Conservation (phyloP, 2,797 vertebrate species). For the Poeciliopsis gracilis region DNA sequence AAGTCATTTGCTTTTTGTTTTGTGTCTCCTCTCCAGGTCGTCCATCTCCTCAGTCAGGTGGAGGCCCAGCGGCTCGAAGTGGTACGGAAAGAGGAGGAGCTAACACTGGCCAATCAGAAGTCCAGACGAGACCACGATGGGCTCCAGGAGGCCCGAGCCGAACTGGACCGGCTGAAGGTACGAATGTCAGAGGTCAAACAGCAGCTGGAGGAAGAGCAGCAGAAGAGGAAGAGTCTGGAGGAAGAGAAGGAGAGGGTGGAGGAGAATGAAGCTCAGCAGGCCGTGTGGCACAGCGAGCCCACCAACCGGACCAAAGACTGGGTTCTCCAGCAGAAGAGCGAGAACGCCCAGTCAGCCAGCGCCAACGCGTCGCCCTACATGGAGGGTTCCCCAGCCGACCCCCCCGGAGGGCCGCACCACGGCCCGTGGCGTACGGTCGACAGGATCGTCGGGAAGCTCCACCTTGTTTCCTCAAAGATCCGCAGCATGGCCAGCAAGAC, state of each 20-base stretch:
- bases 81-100: constrained; percentile 86
- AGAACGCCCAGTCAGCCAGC: constrained; percentile 62
- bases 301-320: constrained; percentile 86
- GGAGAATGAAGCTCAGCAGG: constrained; percentile 64
- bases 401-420: constrained; percentile 47
- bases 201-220: constrained; percentile 83
- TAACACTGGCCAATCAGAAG: constrained; percentile 74
- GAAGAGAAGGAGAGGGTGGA: constrained; percentile 84
- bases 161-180: constrained; percentile 79
- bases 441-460: constrained; percentile 82
- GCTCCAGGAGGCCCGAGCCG: constrained; percentile 77
- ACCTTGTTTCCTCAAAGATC: constrained; percentile 82
- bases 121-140: constrained; percentile 83
- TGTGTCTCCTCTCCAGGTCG: constrained; percentile 67
- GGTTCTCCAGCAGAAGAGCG: constrained; percentile 86
- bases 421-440: constrained; percentile 78
- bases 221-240: constrained; percentile 80
- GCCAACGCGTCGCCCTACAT: constrained; percentile 48
- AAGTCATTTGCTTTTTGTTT: neutral
- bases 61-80: constrained; percentile 88
- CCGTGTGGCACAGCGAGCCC: constrained; percentile 36
- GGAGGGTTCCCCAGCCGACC: constrained; percentile 58
- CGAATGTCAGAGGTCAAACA: constrained; percentile 80
- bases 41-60: constrained; percentile 86
- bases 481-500: constrained; percentile 81